phyloP scores from a whole-genome alignment of 2,888 invertebrate species.

The Cactoblastis cactorum region DNA sequence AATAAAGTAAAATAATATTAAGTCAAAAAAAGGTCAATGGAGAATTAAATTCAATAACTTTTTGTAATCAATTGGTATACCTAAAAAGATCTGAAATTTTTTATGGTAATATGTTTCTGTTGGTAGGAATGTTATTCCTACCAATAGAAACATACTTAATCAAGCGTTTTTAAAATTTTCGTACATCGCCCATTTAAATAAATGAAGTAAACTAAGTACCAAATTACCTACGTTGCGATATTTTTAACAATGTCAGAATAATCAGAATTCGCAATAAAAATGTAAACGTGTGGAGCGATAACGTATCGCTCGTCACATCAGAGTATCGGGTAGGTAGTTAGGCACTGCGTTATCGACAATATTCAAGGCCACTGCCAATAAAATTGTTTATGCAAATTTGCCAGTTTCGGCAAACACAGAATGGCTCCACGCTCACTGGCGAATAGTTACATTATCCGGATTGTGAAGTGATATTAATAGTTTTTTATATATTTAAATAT shows the following conservation, averaged over 20 bases:
- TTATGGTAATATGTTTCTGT: no score
- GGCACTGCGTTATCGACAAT: not conserved
- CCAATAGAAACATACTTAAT: no score
- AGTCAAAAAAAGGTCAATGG: no score
- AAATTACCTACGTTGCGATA: not conserved
- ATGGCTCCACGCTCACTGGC: not conserved
- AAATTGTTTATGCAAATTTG: conserved; percentile 10
- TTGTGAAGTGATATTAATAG: no score
- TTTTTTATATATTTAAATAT: not conserved
- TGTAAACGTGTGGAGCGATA: conserved; percentile 1
- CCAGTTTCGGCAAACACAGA: conserved; percentile 1
- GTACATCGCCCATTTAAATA: no score
- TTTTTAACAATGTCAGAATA: not conserved
- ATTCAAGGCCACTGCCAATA: conserved; percentile 10
- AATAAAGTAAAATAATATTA: no score
- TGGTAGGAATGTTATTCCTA: no score
- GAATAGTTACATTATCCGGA: not conserved
- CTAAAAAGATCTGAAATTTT: no score
- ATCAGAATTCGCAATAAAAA: conserved; percentile 2
- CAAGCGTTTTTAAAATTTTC: no score
- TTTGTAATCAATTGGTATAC: no score
- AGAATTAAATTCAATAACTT: no score
- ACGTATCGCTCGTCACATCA: not conserved
- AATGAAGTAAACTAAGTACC: no score
- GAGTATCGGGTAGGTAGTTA: not conserved